Base-by-base conservation (phyloP, 2,113 vertebrate genomes). In the Lipotes vexillifer region DNA sequence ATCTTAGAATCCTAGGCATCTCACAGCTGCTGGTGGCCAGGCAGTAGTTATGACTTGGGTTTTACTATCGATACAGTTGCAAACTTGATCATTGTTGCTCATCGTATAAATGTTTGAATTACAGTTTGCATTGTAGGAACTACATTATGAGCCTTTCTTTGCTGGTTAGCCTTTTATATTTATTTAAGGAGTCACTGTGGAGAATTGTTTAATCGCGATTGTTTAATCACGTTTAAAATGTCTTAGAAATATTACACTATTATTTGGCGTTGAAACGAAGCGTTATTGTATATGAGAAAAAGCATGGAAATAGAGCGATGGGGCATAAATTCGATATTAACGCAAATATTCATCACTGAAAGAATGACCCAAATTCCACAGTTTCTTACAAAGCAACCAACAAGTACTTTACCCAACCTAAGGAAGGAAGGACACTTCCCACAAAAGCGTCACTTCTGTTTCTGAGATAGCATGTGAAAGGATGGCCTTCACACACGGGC, bases 231-330 rank as follows among this genome's bases (percentile, higher is more conserved):
- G 2, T 88, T 88, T 66, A 17, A 88, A 77, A 41, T 92, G 68
- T 59, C 81, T 95, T 84, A 92, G 85, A 93, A 88, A 71, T 91
- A 94, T 90, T 33, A 55, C 17, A 17, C 61, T 71, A 18, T 86
- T 31, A 36, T 46, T 94, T 29, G 27, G 66, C 33, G 36, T 75
- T 59, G 86, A 90, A 84, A 77, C 36, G 69, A 46, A 81, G 55
- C 65, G 75, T 86, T 81, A 52, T 1, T 31, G 38, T 41, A 1
- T 55, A 18, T n/a, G 44, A 87, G 90, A 41, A 83, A 46, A 65
- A 63, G 52, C 44, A 17, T 44, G 33, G 27, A 49, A 12, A 36
- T 14, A 38, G 29, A 65, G 75, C 1, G 13, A 4, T 38, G 36
- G 31, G n/a, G 23, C 12, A 33, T 66, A 36, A 55, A 49, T 69